phyloP scores from a whole-genome alignment of 1,140 invertebrate species.

The Meloidogyne hapla region DNA sequence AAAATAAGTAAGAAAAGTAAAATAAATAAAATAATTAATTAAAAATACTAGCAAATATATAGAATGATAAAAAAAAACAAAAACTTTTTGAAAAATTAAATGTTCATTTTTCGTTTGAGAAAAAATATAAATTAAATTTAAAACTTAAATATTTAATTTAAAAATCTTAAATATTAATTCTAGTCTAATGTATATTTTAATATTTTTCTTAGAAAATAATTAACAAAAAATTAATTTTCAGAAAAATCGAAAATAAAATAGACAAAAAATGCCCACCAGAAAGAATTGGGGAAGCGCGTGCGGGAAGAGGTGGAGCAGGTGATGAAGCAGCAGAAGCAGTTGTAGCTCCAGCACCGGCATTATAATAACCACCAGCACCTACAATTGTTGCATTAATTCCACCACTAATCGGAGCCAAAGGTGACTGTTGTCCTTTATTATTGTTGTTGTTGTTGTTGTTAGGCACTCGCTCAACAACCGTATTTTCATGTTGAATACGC shows the following conservation, averaged over 20 bases:
- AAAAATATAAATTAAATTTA: too few relatives aligned
- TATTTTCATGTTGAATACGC: conserved; percentile 61
- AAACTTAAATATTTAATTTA: too few relatives aligned
- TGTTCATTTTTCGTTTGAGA: too few relatives aligned
- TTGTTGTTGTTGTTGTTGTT: conserved; percentile 28
- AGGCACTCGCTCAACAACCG: conserved; percentile 58
- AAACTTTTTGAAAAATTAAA: too few relatives aligned
- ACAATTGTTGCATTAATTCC: conserved; percentile 15
- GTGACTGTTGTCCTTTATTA: conserved; percentile 25
- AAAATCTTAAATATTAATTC: too few relatives aligned
- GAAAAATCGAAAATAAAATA: neutral
- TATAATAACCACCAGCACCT: neutral
- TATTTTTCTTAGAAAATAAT: neutral
- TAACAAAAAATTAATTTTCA: conserved; percentile 15
- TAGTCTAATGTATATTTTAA: neutral
- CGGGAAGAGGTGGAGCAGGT: conserved; percentile 34
- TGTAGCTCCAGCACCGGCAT: conserved; percentile 6
- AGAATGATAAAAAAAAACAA: too few relatives aligned
- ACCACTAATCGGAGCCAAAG: conserved; percentile 27
- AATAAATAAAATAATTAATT: neutral
- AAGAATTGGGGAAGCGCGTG: conserved; percentile 34
- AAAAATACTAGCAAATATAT: too few relatives aligned
- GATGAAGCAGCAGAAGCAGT: conserved; percentile 40
- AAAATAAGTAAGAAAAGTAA: conserved; percentile 4
- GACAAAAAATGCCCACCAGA: conserved; percentile 20